Evolutionary conservation across 1,140 invertebrate species (phyloP).

Genomic region (Venustaconcha ellipsiformis): DNA sequence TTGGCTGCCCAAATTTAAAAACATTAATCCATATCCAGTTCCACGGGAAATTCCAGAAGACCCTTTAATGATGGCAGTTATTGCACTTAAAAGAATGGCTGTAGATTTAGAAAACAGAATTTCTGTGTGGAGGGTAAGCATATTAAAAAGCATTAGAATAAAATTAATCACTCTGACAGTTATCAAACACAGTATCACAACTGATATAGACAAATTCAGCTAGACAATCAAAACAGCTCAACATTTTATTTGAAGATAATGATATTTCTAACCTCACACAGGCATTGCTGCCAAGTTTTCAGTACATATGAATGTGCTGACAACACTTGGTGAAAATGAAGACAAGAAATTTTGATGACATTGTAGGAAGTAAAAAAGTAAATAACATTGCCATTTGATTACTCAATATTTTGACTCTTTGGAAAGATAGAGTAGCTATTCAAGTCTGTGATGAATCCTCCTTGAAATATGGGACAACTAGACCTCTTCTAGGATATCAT

Average conservation of each 20-base stretch:
- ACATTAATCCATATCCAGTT: slow-evolving; percentile 89
- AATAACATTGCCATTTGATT: too few species aligned
- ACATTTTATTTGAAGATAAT: not conserved
- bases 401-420: too few species aligned
- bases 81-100: slow-evolving; percentile 88
- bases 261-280: too few species aligned
- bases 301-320: too few species aligned
- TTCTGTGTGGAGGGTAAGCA: slow-evolving; percentile 77
- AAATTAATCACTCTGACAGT: not conserved
- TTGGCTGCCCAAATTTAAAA: slow-evolving; percentile 98
- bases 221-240: not conserved
- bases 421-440: too few species aligned
- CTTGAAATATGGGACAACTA: too few species aligned
- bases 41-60: slow-evolving; percentile 75
- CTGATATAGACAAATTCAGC: not conserved
- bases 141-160: not conserved
- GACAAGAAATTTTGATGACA: too few species aligned
- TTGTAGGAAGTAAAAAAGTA: too few species aligned
- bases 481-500: too few species aligned
- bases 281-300: too few species aligned
- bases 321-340: too few species aligned
- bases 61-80: slow-evolving; percentile 81
- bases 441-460: too few species aligned
- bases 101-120: slow-evolving; percentile 84
- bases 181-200: not conserved